Conservation (phyloP, 2,113 vertebrate genomes). For the Alaudala cheleensis region DNA sequence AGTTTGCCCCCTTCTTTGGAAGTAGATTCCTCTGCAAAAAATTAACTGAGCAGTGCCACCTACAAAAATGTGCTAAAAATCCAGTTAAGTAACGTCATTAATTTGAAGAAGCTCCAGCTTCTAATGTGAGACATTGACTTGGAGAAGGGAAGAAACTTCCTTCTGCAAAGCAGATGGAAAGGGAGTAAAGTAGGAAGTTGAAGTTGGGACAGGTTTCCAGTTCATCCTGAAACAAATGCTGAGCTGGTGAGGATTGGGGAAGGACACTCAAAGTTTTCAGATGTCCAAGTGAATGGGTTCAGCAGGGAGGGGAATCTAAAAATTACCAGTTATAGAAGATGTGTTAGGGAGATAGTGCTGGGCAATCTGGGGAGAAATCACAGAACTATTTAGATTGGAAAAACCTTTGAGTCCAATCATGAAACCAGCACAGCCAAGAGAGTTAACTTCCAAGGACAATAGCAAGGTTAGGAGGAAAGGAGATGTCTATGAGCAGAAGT, state of each 20-base stretch:
- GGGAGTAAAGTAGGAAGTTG: neutral
- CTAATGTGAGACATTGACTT: neutral
- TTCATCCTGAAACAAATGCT: neutral
- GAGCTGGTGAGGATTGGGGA: neutral
- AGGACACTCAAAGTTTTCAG: neutral
- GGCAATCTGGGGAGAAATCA: neutral
- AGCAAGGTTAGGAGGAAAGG: neutral
- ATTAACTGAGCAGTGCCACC: neutral
- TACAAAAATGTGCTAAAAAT: neutral
- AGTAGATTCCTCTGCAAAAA: neutral
- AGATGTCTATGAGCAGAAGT: neutral
- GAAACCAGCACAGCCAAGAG: neutral
- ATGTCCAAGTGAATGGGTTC: neutral
- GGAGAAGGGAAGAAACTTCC: neutral
- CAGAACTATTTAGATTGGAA: neutral
- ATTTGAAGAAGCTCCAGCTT: neutral
- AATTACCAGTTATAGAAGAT: neutral
- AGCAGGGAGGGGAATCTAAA: neutral
- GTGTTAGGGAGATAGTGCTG: neutral
- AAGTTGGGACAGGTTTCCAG: neutral
- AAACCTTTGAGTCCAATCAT: neutral
- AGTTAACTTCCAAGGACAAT: neutral
- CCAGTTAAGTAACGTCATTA: neutral
- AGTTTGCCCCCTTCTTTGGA: neutral
- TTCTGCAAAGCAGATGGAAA: neutral